phyloP scores from a whole-genome alignment of 2,888 invertebrate species.

The Phalera bucephala region DNA sequence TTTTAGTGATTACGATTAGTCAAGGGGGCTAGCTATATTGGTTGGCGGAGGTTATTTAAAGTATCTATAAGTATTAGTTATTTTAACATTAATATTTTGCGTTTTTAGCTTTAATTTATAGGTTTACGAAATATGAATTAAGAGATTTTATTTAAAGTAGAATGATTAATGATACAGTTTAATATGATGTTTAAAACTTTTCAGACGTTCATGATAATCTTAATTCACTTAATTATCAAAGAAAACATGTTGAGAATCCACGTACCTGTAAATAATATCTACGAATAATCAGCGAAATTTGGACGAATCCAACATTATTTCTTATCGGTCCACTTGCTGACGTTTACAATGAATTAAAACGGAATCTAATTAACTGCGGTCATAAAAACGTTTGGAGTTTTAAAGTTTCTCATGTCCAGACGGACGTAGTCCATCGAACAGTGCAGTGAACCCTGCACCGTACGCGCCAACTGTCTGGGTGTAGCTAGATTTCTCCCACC shows the following conservation, averaged over 20 bases:
- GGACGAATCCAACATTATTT: too few relatives aligned
- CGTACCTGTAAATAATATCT: too few relatives aligned
- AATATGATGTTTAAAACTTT: too few relatives aligned
- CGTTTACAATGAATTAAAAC: slow-evolving; percentile 10
- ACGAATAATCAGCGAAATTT: too few relatives aligned
- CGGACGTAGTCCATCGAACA: slow-evolving; percentile 28
- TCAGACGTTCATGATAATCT: too few relatives aligned
- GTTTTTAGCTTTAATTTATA: too few relatives aligned
- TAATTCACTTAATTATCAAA: too few relatives aligned
- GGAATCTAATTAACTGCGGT: slow-evolving; percentile 21
- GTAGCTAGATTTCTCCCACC: slow-evolving; percentile 38
- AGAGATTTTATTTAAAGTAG: too few relatives aligned
- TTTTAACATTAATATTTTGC: too few relatives aligned
- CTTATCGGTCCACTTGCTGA: slow-evolving; percentile 12
- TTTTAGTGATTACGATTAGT: slow-evolving; percentile 29
- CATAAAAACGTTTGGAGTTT: slow-evolving; percentile 24
- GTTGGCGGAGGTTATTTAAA: slow-evolving; percentile 2
- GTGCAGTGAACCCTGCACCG: slow-evolving; percentile 44
- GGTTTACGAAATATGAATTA: too few relatives aligned
- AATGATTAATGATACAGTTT: too few relatives aligned
- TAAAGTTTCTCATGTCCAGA: slow-evolving; percentile 29
- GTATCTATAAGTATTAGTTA: slow-evolving; percentile 3
- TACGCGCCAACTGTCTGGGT: slow-evolving; percentile 35
- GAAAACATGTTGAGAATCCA: too few relatives aligned
- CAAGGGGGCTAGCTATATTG: slow-evolving; percentile 19